phyloP scores from a whole-genome alignment of 2,888 invertebrate genomes.

The Ferdinandea cuprea region DNA sequence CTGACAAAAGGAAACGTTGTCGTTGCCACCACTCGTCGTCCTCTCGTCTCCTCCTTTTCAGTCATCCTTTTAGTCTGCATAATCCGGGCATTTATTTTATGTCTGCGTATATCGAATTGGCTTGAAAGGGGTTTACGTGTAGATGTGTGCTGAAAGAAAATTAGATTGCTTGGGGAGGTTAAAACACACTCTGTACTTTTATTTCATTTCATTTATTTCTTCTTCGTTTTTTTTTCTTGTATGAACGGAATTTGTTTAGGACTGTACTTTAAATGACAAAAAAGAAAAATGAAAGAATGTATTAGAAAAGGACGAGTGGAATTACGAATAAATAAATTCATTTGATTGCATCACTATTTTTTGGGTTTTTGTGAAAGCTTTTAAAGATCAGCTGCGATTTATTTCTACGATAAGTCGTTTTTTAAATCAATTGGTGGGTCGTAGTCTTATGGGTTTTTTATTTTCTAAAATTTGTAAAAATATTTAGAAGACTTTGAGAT shows the following conservation, averaged over 20 bases:
- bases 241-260: slow-evolving; percentile 43
- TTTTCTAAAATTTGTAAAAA: background rate
- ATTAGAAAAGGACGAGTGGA: background rate
- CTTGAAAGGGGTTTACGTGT: slow-evolving; percentile 34
- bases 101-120: slow-evolving; percentile 50
- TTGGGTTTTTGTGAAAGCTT: slow-evolving; percentile 33
- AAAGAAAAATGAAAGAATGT: too few relatives aligned
- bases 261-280: slow-evolving; percentile 6
- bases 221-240: background rate
- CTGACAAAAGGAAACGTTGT: slow-evolving; percentile 4
- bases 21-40: too few relatives aligned
- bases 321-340: slow-evolving; percentile 40
- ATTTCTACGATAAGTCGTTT: slow-evolving; percentile 20
- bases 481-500: background rate
- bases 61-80: slow-evolving; percentile 28
- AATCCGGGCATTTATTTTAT: slow-evolving; percentile 63
- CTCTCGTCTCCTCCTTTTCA: background rate
- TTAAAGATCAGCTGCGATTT: slow-evolving; percentile 56
- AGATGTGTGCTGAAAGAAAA: slow-evolving; percentile 47
- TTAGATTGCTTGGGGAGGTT: slow-evolving; percentile 52
- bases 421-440: slow-evolving; percentile 39
- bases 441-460: background rate
- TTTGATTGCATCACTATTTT: slow-evolving; percentile 58
- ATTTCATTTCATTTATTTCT: too few relatives aligned
- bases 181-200: slow-evolving; percentile 26